Evolutionary conservation across 2,113 vertebrate genomes (phyloP).

Genomic region (Acanthisitta chloris): DNA sequence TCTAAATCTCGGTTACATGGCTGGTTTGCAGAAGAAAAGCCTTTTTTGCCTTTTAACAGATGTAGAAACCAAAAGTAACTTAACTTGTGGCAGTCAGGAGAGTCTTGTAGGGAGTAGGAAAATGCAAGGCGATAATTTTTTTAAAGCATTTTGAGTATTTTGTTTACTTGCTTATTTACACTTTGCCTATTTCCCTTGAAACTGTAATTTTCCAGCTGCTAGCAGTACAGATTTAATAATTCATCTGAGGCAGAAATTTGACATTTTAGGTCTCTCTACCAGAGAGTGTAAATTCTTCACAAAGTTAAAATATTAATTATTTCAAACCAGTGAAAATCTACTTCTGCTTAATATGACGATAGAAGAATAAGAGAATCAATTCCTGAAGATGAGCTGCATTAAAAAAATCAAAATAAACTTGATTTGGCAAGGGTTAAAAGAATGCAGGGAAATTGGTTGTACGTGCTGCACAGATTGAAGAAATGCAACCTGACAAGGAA

Average conservation of each 20-base stretch:
- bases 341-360: background rate
- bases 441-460: background rate
- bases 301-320: background rate
- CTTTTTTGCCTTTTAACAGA: background rate
- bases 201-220: background rate
- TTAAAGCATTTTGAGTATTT: background rate
- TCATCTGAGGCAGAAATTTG: background rate
- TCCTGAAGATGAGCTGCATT: background rate
- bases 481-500: background rate
- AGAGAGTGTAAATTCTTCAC: background rate
- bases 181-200: background rate
- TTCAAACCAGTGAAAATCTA: background rate
- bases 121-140: background rate
- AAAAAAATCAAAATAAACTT: background rate
- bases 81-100: background rate
- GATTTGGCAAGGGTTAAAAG: background rate
- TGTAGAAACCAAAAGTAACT: background rate
- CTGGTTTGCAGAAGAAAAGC: background rate
- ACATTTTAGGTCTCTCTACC: background rate
- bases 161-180: background rate
- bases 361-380: background rate
- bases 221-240: background rate
- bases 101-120: background rate
- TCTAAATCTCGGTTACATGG: background rate
- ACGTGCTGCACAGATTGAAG: background rate